A percentile compares a stretch with the other conserved stretches of the same genome.
Conservation (phyloP, 2,888 invertebrate species). For the Tipula vernalis region DNA sequence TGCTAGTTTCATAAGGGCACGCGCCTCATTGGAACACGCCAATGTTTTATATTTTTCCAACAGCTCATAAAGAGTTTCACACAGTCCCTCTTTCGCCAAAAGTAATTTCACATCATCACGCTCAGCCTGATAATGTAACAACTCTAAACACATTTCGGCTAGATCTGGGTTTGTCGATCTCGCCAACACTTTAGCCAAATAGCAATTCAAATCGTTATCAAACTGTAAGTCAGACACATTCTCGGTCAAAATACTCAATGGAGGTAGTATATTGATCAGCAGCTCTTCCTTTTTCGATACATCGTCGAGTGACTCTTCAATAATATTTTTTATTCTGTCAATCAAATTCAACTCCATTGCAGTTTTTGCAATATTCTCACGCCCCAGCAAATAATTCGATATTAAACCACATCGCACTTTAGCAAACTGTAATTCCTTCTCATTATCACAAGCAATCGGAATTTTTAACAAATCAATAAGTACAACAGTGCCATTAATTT, state of each 20-base stretch:
- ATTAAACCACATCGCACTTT: slow-evolving; percentile 61
- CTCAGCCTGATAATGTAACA: slow-evolving; percentile 63
- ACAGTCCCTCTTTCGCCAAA: slow-evolving; percentile 62
- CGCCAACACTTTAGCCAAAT: slow-evolving; percentile 45
- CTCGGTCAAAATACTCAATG: slow-evolving; percentile 49
- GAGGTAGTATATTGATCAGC: slow-evolving; percentile 41
- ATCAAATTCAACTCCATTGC: slow-evolving; percentile 44
- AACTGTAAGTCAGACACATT: slow-evolving; percentile 47
- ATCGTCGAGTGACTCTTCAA: slow-evolving; percentile 38
- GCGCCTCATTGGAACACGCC: slow-evolving; percentile 48
- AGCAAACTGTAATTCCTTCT: slow-evolving; percentile 40
- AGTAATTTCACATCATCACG: slow-evolving; percentile 67
- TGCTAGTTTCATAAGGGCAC: slow-evolving; percentile 64
- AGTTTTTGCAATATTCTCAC: slow-evolving; percentile 49
- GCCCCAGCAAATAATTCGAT: slow-evolving; percentile 66
- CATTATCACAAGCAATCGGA: slow-evolving; percentile 27
- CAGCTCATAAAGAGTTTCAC: slow-evolving; percentile 60
- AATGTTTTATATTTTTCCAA: slow-evolving; percentile 56
- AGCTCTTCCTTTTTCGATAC: slow-evolving; percentile 44
- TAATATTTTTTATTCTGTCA: slow-evolving; percentile 40
- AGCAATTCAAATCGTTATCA: slow-evolving; percentile 41
- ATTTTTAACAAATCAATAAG: slow-evolving; percentile 35
- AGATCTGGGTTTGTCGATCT: slow-evolving; percentile 56
- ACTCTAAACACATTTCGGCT: slow-evolving; percentile 62
- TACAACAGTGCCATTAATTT: slow-evolving; percentile 39